Conservation (phyloP, 1,140 invertebrate species). For the Platyscapa corneri region DNA sequence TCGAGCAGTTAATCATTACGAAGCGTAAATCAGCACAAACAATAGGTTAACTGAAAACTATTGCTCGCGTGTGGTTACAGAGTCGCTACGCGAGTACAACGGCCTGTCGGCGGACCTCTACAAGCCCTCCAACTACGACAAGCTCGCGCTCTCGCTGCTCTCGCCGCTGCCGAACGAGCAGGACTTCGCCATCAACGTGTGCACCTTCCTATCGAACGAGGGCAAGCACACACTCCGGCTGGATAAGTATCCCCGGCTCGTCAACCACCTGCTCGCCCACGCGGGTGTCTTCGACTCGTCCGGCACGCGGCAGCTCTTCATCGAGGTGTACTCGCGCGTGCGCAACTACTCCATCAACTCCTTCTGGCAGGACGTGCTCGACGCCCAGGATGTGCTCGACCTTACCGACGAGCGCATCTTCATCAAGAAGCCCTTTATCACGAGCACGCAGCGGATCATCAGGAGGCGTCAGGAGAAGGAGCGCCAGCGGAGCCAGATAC, state of each 20-base stretch:
- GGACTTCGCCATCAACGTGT: slow-evolving; percentile 98
- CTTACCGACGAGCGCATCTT: slow-evolving; percentile 81
- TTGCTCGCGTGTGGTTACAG: slow-evolving; percentile 71
- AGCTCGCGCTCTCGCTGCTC: slow-evolving; percentile 90
- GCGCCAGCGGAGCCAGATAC: slow-evolving; percentile 58
- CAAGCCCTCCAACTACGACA: slow-evolving; percentile 88
- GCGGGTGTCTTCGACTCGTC: slow-evolving; percentile 88
- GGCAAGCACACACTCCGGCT: slow-evolving; percentile 90
- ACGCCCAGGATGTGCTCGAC: slow-evolving; percentile 79
- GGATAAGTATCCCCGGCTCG: slow-evolving; percentile 86
- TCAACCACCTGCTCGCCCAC: slow-evolving; percentile 93
- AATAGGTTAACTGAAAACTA: not conserved
- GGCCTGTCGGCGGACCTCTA: slow-evolving; percentile 83
- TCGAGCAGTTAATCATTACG: too few species aligned
- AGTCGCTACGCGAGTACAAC: slow-evolving; percentile 78
- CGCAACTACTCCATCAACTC: slow-evolving; percentile 83
- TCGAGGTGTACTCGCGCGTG: slow-evolving; percentile 82
- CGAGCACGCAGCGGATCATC: slow-evolving; percentile 66
- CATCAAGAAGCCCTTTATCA: slow-evolving; percentile 68
- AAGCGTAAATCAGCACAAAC: too few species aligned
- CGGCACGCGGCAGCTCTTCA: slow-evolving; percentile 84
- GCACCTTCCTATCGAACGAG: slow-evolving; percentile 95
- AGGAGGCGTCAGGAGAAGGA: slow-evolving; percentile 52
- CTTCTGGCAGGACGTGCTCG: slow-evolving; percentile 84
- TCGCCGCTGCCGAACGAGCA: slow-evolving; percentile 98